A percentile compares a stretch with the other conserved stretches of the same genome.
phyloP scores from a whole-genome alignment of 2,888 invertebrate genomes.

The Cartodere bifasciata region DNA sequence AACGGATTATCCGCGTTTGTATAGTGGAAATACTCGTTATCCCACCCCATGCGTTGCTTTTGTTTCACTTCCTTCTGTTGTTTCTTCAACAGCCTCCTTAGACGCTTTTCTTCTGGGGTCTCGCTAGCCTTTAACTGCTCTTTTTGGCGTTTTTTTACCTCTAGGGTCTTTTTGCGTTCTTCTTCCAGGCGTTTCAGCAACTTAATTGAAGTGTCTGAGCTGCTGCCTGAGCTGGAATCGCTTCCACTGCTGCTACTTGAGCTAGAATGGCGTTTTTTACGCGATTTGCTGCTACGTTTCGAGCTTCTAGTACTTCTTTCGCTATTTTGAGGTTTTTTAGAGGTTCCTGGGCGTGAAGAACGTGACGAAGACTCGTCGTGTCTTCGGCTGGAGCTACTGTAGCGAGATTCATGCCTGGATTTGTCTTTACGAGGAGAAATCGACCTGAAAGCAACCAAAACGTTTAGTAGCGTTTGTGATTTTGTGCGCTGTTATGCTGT shows the following conservation, averaged over 20 bases:
- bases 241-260: slow-evolving; percentile 1
- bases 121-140: slow-evolving; percentile 76
- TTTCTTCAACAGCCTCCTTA: slow-evolving; percentile 76
- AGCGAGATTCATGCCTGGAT: too few species aligned
- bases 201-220: slow-evolving; percentile 40
- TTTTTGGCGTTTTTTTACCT: slow-evolving; percentile 56
- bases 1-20: slow-evolving; percentile 98
- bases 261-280: neutral
- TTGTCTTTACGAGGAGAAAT: too few species aligned
- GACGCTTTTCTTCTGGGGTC: slow-evolving; percentile 86
- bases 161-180: slow-evolving; percentile 50
- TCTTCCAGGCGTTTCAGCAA: slow-evolving; percentile 60
- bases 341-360: too few species aligned
- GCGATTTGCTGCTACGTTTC: neutral
- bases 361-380: too few species aligned
- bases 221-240: slow-evolving; percentile 17
- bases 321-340: too few species aligned
- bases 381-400: too few species aligned
- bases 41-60: slow-evolving; percentile 94
- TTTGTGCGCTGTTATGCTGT: too few species aligned
- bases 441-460: too few species aligned
- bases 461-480: too few species aligned
- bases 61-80: slow-evolving; percentile 78
- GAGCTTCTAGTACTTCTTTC: too few species aligned
- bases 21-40: slow-evolving; percentile 91